Base-by-base conservation (phyloP, 1,140 invertebrate species). In the Heliconius himera region DNA sequence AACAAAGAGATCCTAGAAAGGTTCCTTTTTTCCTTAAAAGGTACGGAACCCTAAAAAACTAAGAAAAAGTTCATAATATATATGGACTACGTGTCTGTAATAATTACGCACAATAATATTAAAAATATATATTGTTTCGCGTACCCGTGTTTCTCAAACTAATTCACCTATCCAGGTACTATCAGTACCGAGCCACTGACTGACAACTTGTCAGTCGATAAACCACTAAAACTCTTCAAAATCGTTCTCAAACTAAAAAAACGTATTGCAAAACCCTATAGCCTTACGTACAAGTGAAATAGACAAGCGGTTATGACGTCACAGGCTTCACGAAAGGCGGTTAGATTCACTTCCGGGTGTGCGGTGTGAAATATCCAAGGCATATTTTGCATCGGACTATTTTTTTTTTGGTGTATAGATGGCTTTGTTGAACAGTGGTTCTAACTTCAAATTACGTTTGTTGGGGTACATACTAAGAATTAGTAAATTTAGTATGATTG, bases 331-430 rank as follows among this genome's bases (percentile, higher is more conserved):
- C 11, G 60, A 22, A n/a, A 66, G 26, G 54, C 54, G 54, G 60
- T 66, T 66, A 66, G 60, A 29, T 66, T 5, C 60, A 66, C 60
- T 66, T 66, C 60, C 60, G 60, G 26, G 11, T 66, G n/a, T 66
- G 56, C 56, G 26, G 60, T 66, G n/a, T 16, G 60, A 66, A 66
- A 29, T 66, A 66, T 29, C 60, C 20, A 66, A 29, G 60, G 26
- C 26, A 66, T 56, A 56, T 29, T 66, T 66, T 13, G 26, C 0
- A 4, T 26, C 0, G 1, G 8, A 3, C 8, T 66, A 29, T 29
- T 13, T 0, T 0, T 11, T 66, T 13, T 16, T 26, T 9, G n/a
- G 11, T 26, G 1, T 5, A 26, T 13, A 18, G 51, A 56, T 56
- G n/a, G 8, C 6, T 56, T 29, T 13, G 26, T 66, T 66, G 11